Base-by-base conservation (phyloP, 2,888 invertebrate genomes). In the Palloptera scutellata region DNA sequence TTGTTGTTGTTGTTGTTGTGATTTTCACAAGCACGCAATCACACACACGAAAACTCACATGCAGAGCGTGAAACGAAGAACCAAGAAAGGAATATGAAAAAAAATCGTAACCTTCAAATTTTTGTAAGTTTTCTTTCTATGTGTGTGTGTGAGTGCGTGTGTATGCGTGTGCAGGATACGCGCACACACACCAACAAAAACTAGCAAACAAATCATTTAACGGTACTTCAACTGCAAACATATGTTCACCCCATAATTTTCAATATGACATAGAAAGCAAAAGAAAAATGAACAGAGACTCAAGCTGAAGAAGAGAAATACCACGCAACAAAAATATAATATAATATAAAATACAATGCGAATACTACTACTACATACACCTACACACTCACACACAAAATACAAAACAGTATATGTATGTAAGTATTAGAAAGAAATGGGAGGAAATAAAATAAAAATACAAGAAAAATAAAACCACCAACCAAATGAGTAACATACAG, bases 401-500 rank as follows among this genome's bases (percentile, higher is more conserved):
- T 42, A 42, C 41, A 12, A 13, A 12, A 13, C 15, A 42, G 41
- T 42, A 19, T 54, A 62, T 6, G 9, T 62, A 53, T 42, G 0
- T 40, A 45, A 20, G n/a, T 9, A 52, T 12, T 52, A 17, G 55
- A n/a, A 40, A 13, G 9, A 15, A 55, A 55, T 30, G 55, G 52
- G 55, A 55, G 55, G 6, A 41, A 41, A n/a, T n/a, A 43, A 53
- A 20, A 12, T 40, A 59, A 17, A 17, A n/a, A 59, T 53, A 41
- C 19, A 40, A 10, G 6, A 11, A 59, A 30, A 53, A 53, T 6
- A 53, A 15, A 41, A 20, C 51, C 15, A 51, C 42, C 30, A 30
- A 63, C n/a, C 12, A 20, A 42, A 30, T 19, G 13, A 58, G 53
- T 42, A 60, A 58, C 43, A 64, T 57, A 11, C 64, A 57, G 55